Base-by-base conservation (phyloP, 2,113 vertebrate genomes). In the Caranx ignobilis region DNA sequence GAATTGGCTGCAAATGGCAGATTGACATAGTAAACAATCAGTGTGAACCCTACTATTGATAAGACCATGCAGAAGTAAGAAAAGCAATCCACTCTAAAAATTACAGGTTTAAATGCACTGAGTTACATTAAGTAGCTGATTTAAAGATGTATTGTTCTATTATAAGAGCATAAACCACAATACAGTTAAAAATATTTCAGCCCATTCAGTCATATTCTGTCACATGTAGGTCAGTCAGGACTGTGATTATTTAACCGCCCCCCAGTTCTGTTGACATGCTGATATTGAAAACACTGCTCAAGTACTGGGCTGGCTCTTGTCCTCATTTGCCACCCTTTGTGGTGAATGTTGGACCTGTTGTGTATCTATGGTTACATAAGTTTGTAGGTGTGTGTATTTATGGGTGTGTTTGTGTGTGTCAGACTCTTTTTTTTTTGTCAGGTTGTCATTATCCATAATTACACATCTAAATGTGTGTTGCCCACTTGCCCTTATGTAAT, bases 321-420 rank as follows among this genome's bases (percentile, higher is more conserved):
- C 13, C 56, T 71, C 1, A 4, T 12, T 75, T 8, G 2, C 65
- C 56, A 57, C 63, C 71, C 55, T 61, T 47, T 65, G 34, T 61
- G 19, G 8, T 35, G 43, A 52, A 26, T 63, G 10, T 18, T 54
- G n/a, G 54, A 52, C 54, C 35, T 55, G n/a, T 63, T 73, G 6
- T 64, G 72, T 70, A 5, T 77, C 57, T 16, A 21, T 66, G 59
- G 57, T 85, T 87, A 75, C 62, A 54, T 72, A 86, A 84, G 70
- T 32, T 74, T 68, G 2, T 13, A n/a, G 35, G 66, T 60, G 62
- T 50, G 19, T 21, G 43, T 81, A 16, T 64, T 45, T 73, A 32
- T 68, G 62, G 12, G 55, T 75, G 79, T 72, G 31, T 66, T 26
- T 26, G 6, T 21, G 34, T 59, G 5, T 68, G 47, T 57, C 11